Evolutionary conservation across 2,797 vertebrate genomes (phyloP).

Genomic region (Spheniscus humboldti): DNA sequence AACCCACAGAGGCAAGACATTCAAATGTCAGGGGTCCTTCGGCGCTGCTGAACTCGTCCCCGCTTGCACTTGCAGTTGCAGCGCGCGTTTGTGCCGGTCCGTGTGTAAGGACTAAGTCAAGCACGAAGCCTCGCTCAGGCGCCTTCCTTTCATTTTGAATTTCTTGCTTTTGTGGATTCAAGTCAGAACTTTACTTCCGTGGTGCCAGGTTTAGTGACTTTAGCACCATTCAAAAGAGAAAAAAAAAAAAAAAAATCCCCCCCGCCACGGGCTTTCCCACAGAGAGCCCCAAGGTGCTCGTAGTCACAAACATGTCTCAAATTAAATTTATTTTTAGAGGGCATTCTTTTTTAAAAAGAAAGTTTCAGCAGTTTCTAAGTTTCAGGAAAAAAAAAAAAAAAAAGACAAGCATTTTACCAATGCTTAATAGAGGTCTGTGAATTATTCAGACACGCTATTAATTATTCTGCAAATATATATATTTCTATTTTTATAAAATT

Average conservation of each 20-base stretch:
- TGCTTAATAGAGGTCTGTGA: constrained; percentile 38
- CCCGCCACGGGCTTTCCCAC: not conserved
- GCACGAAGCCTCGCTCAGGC: fast-evolving
- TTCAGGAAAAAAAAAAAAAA: not conserved
- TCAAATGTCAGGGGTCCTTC: not conserved
- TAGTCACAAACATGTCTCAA: not conserved
- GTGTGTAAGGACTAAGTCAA: fast-evolving
- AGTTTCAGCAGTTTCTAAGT: not conserved
- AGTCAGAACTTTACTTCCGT: not conserved
- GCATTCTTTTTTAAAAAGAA: constrained; percentile 34
- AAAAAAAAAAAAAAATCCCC: not conserved
- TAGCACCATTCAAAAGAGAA: not conserved
- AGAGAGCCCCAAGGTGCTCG: not conserved
- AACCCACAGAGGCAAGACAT: constrained; percentile 34
- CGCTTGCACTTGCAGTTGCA: fast-evolving
- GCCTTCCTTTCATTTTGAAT: not conserved
- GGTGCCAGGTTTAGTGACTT: not conserved
- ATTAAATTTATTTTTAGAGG: not conserved
- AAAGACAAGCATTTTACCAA: constrained; percentile 33
- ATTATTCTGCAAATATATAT: constrained; percentile 51
- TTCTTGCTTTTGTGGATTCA: constrained; percentile 25
- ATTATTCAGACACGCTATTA: constrained; percentile 12
- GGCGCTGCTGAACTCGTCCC: not conserved
- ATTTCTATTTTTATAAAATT: constrained; percentile 47
- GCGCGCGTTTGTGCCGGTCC: fast-evolving